These are phyloP conservation scores for Siderastrea siderea DNA, from an alignment of 92 coral and sea anemone species.

Conservation along the genomic window DNA sequence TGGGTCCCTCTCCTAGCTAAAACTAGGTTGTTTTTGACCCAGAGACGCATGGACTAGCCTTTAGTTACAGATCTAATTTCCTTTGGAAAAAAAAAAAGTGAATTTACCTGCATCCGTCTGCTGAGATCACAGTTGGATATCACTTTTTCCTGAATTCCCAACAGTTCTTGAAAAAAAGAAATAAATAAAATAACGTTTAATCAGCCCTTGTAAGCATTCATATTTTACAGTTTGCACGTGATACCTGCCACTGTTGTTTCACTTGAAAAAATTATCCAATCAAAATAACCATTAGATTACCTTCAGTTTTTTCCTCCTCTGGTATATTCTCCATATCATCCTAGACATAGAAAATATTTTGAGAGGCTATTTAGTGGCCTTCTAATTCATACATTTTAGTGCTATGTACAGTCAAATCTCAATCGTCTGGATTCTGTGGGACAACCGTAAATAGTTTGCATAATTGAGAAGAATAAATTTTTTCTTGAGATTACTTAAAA, in stretches of 20 bases:
- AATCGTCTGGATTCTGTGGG: too few species aligned
- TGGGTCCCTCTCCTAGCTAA: too few species aligned
- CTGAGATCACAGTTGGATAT: slow-evolving; percentile 89
- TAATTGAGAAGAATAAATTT: too few species aligned
- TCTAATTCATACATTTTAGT: background rate
- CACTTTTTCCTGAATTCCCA: slow-evolving; percentile 78
- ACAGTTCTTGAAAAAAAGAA: slow-evolving; percentile 3
- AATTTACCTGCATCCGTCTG: slow-evolving; percentile 90
- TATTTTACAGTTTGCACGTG: too few species aligned
- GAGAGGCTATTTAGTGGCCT: background rate
- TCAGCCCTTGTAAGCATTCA: too few species aligned
- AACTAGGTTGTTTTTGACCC: background rate
- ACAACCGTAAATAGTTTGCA: too few species aligned
- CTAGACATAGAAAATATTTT: slow-evolving; percentile 38
- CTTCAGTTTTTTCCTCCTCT: slow-evolving; percentile 85
- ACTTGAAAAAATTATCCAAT: too few species aligned
- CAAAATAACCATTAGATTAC: slow-evolving; percentile 13
- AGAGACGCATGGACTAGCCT: too few species aligned
- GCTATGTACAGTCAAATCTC: background rate
- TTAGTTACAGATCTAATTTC: too few species aligned
- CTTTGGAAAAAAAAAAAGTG: background rate
- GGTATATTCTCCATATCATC: slow-evolving; percentile 87
- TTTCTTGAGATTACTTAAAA: too few species aligned
- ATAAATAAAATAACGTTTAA: too few species aligned
- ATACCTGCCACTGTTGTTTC: too few species aligned